Conservation (phyloP, 2,113 vertebrate genomes). For the Ascaphus truei region DNA sequence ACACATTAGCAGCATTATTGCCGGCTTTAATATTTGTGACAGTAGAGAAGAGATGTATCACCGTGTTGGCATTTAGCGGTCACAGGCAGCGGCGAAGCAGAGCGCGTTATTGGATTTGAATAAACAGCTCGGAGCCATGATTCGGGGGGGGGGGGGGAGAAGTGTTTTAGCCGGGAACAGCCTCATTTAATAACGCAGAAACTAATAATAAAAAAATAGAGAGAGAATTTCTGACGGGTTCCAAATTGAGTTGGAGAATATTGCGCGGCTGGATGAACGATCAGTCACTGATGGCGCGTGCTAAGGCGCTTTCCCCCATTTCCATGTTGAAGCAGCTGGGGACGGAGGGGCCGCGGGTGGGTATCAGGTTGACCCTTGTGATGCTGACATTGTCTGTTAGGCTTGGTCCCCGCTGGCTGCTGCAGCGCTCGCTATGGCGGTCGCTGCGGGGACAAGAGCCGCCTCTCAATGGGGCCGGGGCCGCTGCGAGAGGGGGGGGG, state of each 20-base stretch:
- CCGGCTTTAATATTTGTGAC: constrained; percentile 79
- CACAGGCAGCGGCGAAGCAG: constrained; percentile 90
- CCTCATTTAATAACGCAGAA: constrained; percentile 99
- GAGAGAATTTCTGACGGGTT: constrained; percentile 87
- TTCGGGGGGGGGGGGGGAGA: constrained; percentile 82
- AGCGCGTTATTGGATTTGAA: constrained; percentile 99
- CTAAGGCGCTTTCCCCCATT: constrained; percentile 71
- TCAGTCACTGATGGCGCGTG: constrained; percentile 79
- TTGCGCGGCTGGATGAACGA: constrained; percentile 89
- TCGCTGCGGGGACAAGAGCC: too few relatives aligned
- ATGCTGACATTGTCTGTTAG: too few relatives aligned
- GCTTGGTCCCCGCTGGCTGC: too few relatives aligned
- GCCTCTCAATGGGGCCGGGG: too few relatives aligned
- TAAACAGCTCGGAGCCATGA: constrained; percentile 94
- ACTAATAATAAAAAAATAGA: constrained; percentile 99
- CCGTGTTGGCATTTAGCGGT: constrained; percentile 98
- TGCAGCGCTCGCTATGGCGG: too few relatives aligned
- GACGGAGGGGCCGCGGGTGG: too few relatives aligned
- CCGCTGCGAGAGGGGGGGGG: too few relatives aligned
- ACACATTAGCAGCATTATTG: constrained; percentile 75
- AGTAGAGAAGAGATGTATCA: constrained; percentile 91
- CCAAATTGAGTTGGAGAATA: constrained; percentile 99
- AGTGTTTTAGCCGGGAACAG: constrained; percentile 99
- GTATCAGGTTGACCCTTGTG: too few relatives aligned
- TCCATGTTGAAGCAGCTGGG: constrained; percentile 77